A percentile compares a stretch with the other conserved stretches of the same genome.
These are phyloP conservation scores for Nomada ferruginata DNA, from an alignment of 2,888 invertebrate genomes.

Conservation along the genomic window DNA sequence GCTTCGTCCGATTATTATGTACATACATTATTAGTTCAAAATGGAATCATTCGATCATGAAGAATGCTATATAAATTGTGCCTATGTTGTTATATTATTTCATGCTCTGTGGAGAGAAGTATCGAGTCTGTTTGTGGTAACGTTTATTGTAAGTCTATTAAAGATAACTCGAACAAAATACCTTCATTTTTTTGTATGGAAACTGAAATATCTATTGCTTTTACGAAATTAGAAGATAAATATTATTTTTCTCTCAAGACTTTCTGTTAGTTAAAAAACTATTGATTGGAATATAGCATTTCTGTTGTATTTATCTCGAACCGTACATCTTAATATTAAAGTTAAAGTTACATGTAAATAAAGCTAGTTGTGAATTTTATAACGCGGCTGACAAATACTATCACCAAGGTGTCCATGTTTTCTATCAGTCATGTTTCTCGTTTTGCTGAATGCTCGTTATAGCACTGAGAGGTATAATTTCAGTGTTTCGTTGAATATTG, in stretches of 20 bases:
- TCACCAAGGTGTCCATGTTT: not conserved
- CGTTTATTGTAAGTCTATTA: constrained; percentile 25
- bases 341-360: constrained; percentile 37
- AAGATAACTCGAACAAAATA: constrained; percentile 15
- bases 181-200: not conserved
- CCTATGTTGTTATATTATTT: constrained; percentile 30
- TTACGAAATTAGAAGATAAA: constrained; percentile 29
- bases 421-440: constrained; percentile 60
- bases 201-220: constrained; percentile 17
- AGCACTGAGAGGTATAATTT: constrained; percentile 78
- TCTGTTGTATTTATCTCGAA: constrained; percentile 28
- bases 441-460: constrained; percentile 64
- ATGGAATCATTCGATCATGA: constrained; percentile 23
- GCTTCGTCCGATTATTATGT: constrained; percentile 39
- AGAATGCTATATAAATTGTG: constrained; percentile 37
- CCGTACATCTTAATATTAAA: constrained; percentile 35
- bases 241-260: constrained; percentile 26
- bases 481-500: constrained; percentile 76
- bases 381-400: not conserved
- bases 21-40: constrained; percentile 17
- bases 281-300: constrained; percentile 4
- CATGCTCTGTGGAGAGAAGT: constrained; percentile 29
- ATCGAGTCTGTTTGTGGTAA: constrained; percentile 18
- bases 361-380: constrained; percentile 27
- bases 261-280: constrained; percentile 30